A percentile compares a stretch with the other conserved stretches of the same genome.
phyloP scores from a whole-genome alignment of 2,113 vertebrate genomes.

The Brienomyrus brachyistius region DNA sequence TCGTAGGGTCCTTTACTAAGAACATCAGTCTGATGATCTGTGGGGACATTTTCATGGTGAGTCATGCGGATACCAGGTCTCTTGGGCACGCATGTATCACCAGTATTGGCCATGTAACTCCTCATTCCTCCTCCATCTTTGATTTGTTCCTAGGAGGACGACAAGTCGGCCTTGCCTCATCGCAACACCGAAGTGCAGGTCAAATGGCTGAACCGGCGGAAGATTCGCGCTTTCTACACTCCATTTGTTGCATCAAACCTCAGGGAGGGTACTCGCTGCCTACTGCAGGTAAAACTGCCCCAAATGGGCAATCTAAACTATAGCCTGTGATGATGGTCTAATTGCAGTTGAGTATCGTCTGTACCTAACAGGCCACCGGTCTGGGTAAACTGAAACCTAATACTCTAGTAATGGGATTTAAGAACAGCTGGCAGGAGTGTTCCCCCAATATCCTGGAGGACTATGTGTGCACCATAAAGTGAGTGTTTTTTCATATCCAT shows the following conservation, averaged over 20 bases:
- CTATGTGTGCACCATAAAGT: constrained; percentile 64
- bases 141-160: constrained; percentile 32
- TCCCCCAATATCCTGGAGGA: constrained; percentile 48
- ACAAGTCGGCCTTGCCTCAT: constrained; percentile 19
- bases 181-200: constrained; percentile 35
- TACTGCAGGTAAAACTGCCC: constrained; percentile 57
- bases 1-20: constrained; percentile 64
- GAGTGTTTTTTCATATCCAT: constrained; percentile 31
- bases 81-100: background rate
- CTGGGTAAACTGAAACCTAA: constrained; percentile 66
- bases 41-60: constrained; percentile 60
- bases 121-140: background rate
- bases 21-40: constrained; percentile 68
- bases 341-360: background rate
- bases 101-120: background rate
- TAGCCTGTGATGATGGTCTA: background rate
- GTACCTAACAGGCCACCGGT: constrained; percentile 50
- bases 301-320: background rate
- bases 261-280: constrained; percentile 45
- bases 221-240: constrained; percentile 60
- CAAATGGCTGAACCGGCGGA: constrained; percentile 60
- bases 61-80: constrained; percentile 49
- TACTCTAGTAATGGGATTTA: constrained; percentile 63
- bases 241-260: constrained; percentile 43
- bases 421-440: constrained; percentile 60